Conservation (phyloP, 2,113 vertebrate genomes). For the Lonchura striata region DNA sequence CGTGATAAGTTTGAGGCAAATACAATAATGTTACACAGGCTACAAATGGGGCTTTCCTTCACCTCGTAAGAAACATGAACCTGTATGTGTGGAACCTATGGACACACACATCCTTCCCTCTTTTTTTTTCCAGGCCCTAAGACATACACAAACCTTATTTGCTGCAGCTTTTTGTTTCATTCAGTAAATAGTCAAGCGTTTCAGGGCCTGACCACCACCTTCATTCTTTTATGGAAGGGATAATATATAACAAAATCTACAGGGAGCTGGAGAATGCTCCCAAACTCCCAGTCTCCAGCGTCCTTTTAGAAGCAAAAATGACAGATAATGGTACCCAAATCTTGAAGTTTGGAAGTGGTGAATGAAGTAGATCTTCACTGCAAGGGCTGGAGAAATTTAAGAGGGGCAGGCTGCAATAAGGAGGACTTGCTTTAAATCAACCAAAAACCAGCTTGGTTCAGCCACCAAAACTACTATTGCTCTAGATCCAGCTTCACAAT, state of each 20-base stretch:
- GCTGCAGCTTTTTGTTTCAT: neutral
- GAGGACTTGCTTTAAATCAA: neutral
- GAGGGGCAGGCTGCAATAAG: neutral
- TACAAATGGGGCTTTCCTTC: rapidly evolving
- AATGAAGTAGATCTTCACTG: neutral
- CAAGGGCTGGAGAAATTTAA: neutral
- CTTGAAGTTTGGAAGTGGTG: neutral
- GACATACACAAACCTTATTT: neutral
- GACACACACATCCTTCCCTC: neutral
- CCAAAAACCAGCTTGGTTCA: neutral
- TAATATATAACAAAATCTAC: neutral
- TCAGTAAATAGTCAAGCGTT: neutral
- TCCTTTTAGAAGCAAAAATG: neutral
- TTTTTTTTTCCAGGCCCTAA: neutral
- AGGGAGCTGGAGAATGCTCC: neutral
- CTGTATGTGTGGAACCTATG: rapidly evolving
- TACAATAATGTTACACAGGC: neutral
- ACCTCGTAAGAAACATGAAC: neutral
- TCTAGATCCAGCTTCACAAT: neutral
- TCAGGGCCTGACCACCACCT: neutral
- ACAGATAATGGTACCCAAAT: neutral
- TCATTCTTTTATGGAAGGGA: neutral
- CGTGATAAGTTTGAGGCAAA: neutral
- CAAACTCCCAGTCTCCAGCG: neutral
- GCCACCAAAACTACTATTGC: neutral